These are phyloP conservation scores for Meteorus sp. DNA, from an alignment of 1,140 invertebrate genomes.

Conservation along the genomic window DNA sequence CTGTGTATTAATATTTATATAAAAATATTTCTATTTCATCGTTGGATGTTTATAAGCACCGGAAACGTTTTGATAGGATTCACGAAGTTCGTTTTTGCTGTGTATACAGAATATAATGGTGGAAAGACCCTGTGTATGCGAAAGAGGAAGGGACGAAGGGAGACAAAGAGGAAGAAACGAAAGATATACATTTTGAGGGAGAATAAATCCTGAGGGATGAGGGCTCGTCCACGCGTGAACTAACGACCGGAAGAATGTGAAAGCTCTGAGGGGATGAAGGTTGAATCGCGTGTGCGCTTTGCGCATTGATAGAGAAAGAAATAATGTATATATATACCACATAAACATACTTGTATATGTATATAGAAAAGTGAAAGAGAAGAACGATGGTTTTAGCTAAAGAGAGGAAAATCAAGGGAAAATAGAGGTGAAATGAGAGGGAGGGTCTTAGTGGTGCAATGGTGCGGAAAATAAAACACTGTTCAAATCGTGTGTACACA, in stretches of 20 bases:
- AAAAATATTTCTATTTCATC: not conserved
- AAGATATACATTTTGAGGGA: slow-evolving; percentile 13
- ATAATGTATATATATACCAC: too few relatives aligned
- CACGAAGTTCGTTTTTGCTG: slow-evolving; percentile 17
- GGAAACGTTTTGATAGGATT: slow-evolving; percentile 18
- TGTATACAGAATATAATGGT: slow-evolving; percentile 3
- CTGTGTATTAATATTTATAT: too few relatives aligned
- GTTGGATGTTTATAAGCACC: slow-evolving; percentile 11
- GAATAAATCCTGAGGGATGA: slow-evolving; percentile 10
- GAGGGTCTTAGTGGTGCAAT: slow-evolving; percentile 32
- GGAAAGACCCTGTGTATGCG: slow-evolving; percentile 8
- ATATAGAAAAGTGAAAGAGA: not conserved
- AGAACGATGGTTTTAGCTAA: not conserved
- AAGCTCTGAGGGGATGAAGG: slow-evolving; percentile 16
- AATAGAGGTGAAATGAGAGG: not conserved
- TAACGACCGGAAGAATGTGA: slow-evolving; percentile 19
- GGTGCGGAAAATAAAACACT: slow-evolving; percentile 35
- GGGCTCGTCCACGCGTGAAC: slow-evolving; percentile 19
- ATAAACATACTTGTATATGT: too few relatives aligned
- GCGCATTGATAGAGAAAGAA: slow-evolving; percentile 12
- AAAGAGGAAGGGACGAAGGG: not conserved
- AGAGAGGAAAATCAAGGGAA: slow-evolving; percentile 5
- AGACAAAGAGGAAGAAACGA: too few relatives aligned
- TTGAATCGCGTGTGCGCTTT: slow-evolving; percentile 17
- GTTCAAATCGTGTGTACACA: slow-evolving; percentile 25